A percentile compares a stretch with the other conserved stretches of the same genome.
Conservation (phyloP, 2,113 vertebrate species). For the Sinocyclocheilus anshuiensis region DNA sequence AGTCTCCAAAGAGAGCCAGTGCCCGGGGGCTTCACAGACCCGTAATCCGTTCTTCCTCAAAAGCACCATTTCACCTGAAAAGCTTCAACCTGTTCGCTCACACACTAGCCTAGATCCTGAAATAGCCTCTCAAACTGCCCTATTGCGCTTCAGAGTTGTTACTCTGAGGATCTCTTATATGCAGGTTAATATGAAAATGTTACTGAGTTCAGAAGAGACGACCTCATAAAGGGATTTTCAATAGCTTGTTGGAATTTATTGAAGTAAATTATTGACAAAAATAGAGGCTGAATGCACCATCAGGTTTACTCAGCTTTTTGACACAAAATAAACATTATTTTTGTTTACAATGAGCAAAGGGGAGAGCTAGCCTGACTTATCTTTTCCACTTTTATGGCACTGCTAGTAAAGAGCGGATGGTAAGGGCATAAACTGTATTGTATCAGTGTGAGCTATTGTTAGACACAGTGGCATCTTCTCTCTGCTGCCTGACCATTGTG, state of each 20-base stretch:
- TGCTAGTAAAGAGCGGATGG: constrained; percentile 38
- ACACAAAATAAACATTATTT: background rate
- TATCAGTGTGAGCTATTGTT: constrained; percentile 52
- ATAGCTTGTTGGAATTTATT: no score
- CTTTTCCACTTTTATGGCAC: constrained; percentile 21
- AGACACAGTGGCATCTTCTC: constrained; percentile 25
- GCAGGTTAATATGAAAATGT: constrained; percentile 11
- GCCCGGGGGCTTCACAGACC: no score
- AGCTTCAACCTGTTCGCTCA: no score
- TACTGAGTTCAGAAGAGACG: background rate
- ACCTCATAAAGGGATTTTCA: no score
- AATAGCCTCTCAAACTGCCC: no score
- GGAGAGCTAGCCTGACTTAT: background rate
- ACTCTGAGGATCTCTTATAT: background rate
- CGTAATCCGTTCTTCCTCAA: no score
- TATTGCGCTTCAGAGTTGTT: constrained; percentile 4
- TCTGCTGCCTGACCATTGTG: constrained; percentile 44
- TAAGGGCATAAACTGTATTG: constrained; percentile 40
- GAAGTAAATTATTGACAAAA: no score
- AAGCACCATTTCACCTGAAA: no score
- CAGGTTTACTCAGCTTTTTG: background rate
- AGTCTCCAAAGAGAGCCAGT: no score
- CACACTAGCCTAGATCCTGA: no score
- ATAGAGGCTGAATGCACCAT: background rate
- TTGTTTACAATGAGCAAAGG: background rate